Conservation (phyloP, 2,113 vertebrate genomes). For the Spea bombifrons region DNA sequence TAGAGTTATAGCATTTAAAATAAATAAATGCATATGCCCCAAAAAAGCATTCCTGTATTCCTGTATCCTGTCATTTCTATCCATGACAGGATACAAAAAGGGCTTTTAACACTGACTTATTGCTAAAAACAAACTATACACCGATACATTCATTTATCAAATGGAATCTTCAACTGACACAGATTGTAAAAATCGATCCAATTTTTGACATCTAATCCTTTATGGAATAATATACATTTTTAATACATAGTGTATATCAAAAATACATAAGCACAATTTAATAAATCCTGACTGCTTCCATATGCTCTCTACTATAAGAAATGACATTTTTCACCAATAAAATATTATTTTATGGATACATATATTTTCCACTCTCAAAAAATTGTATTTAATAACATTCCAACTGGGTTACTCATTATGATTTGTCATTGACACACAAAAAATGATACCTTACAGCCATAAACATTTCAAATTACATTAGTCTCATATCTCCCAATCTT, state of each 20-base stretch:
- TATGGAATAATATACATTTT: neutral
- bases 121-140: neutral
- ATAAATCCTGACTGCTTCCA: neutral
- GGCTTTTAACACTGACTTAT: neutral
- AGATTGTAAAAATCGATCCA: neutral
- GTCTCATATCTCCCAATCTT: too few relatives aligned
- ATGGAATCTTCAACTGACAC: neutral
- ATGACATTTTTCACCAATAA: neutral
- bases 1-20: too few relatives aligned
- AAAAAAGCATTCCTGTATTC: too few relatives aligned
- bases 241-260: neutral
- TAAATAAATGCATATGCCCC: too few relatives aligned
- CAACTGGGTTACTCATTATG: too few relatives aligned
- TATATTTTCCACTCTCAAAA: neutral
- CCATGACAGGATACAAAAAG: neutral
- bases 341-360: neutral
- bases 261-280: neutral
- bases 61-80: too few relatives aligned
- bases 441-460: too few relatives aligned
- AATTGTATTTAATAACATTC: too few relatives aligned
- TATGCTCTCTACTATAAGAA: neutral
- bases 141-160: neutral
- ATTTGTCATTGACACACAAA: too few relatives aligned
- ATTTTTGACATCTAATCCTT: neutral
- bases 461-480: too few relatives aligned